phyloP scores from a whole-genome alignment of 64 coral and sea anemone genomes.

The Pachyseris speciosa region DNA sequence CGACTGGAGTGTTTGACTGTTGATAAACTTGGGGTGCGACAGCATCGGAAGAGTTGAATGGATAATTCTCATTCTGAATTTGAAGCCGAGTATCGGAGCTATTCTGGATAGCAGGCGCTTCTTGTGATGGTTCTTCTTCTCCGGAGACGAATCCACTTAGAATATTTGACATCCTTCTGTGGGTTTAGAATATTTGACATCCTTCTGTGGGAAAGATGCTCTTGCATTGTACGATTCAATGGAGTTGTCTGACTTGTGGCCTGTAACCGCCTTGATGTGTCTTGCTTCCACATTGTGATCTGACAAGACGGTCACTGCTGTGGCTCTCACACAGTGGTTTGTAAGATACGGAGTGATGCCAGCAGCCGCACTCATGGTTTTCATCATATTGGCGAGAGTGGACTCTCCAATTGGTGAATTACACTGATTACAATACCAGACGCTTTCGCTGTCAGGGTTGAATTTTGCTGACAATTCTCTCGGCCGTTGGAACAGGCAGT shows the following conservation, averaged over 20 bases:
- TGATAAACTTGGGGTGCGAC: too few relatives aligned
- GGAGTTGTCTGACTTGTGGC: slow-evolving; percentile 58
- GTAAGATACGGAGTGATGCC: neutral
- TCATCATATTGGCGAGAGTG: slow-evolving; percentile 37
- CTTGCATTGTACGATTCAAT: too few relatives aligned
- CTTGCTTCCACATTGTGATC: slow-evolving; percentile 6
- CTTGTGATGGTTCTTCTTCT: too few relatives aligned
- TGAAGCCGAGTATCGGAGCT: too few relatives aligned
- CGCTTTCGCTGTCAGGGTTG: neutral
- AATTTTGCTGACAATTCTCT: slow-evolving; percentile 39
- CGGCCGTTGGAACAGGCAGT: slow-evolving; percentile 35
- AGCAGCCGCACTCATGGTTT: neutral
- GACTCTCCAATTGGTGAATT: slow-evolving; percentile 19
- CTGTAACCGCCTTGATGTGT: slow-evolving; percentile 36
- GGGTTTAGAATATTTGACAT: too few relatives aligned
- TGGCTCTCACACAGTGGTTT: slow-evolving; percentile 48
- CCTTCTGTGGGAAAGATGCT: too few relatives aligned
- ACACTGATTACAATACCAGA: slow-evolving; percentile 61
- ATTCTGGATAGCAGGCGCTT: too few relatives aligned
- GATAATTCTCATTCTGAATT: too few relatives aligned
- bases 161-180: too few relatives aligned
- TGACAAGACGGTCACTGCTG: slow-evolving; percentile 21
- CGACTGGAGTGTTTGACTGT: too few relatives aligned
- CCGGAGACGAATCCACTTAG: too few relatives aligned
- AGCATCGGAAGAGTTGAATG: too few relatives aligned